Evolutionary conservation across 2,797 vertebrate genomes (phyloP).

Genomic region (Atherinosoma microstoma): DNA sequence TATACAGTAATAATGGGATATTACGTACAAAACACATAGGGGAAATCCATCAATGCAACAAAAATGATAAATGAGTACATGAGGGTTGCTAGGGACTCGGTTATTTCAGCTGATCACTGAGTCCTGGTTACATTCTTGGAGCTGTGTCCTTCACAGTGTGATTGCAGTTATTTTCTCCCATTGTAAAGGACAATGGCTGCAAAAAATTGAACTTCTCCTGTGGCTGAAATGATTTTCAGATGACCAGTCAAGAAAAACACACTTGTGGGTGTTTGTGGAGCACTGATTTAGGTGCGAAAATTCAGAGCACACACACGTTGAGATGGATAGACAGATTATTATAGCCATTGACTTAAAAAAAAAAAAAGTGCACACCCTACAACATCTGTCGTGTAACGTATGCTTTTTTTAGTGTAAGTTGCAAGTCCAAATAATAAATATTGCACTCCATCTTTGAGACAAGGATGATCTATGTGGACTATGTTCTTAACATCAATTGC

Average conservation of each 20-base stretch:
- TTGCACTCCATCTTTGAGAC: conserved; percentile 32
- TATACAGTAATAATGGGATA: conserved; percentile 32
- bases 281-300: conserved; percentile 7
- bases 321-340: neutral
- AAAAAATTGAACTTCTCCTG: conserved; percentile 12
- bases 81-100: conserved; percentile 1
- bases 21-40: conserved; percentile 26
- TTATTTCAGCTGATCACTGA: conserved; percentile 15
- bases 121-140: neutral
- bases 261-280: neutral
- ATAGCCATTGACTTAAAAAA: neutral
- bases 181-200: conserved; percentile 12
- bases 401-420: neutral
- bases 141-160: conserved; percentile 4
- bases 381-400: neutral
- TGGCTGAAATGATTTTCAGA: conserved; percentile 27
- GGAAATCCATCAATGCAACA: conserved; percentile 28
- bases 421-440: conserved; percentile 50
- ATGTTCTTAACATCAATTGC: conserved; percentile 34
- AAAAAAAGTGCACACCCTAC: conserved; percentile 2
- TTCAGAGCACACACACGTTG: conserved; percentile 3
- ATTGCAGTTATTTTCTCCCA: conserved; percentile 39
- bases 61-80: conserved; percentile 33
- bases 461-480: conserved; percentile 42
- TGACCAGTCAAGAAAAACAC: neutral